A percentile compares a stretch with the other conserved stretches of the same genome.
Conservation (phyloP, 2,113 vertebrate species). For the Hyperopisus bebe region DNA sequence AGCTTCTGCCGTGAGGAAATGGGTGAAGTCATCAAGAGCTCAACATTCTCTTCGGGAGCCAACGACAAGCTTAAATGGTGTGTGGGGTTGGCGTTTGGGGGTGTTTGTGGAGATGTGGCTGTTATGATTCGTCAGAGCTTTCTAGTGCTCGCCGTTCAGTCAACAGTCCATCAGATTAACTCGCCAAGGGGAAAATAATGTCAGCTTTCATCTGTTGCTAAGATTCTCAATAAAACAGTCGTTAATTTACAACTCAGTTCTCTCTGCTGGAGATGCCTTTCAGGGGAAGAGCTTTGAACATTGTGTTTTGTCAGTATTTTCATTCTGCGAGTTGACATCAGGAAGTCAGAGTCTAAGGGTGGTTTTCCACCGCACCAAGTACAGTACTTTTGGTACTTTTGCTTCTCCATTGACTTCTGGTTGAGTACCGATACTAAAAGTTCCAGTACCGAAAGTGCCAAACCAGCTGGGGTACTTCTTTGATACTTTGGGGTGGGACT, state of each 20-base stretch:
- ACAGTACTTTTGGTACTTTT: no score
- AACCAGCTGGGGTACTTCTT: no score
- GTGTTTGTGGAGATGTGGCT: background rate
- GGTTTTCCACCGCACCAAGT: no score
- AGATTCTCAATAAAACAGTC: background rate
- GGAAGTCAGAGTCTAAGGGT: background rate
- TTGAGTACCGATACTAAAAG: no score
- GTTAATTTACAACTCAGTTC: background rate
- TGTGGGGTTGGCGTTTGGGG: slow-evolving; percentile 28
- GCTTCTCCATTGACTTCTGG: no score
- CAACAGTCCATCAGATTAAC: background rate
- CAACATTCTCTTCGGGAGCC: slow-evolving; percentile 96
- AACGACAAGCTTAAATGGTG: slow-evolving; percentile 99
- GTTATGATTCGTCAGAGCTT: background rate
- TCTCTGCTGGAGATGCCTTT: background rate
- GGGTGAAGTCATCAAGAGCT: slow-evolving; percentile 98
- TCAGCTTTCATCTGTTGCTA: background rate
- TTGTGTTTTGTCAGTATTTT: background rate
- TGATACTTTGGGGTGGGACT: no score
- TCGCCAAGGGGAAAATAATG: background rate
- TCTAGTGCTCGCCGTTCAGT: background rate
- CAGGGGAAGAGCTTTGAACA: background rate
- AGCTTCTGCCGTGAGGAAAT: slow-evolving; percentile 98
- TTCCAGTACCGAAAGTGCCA: no score
- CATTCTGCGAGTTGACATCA: background rate